Conservation (phyloP, 2,797 vertebrate species). For the Pampus argenteus region DNA sequence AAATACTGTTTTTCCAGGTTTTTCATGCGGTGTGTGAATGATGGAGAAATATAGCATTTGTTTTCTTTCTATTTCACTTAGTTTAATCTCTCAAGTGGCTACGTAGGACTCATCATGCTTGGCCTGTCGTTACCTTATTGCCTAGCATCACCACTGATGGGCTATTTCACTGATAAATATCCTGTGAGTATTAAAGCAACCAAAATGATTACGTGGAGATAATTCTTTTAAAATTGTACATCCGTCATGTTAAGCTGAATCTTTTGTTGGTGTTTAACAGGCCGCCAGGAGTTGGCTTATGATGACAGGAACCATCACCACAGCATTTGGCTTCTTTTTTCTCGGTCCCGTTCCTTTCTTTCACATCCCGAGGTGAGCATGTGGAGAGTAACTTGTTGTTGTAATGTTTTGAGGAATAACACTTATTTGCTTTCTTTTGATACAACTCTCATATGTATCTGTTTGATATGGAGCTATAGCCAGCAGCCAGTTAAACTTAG, state of each 20-base stretch:
- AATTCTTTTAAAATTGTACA: rapidly evolving
- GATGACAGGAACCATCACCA: conserved; percentile 85
- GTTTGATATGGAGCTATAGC: too few relatives aligned
- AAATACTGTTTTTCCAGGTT: rapidly evolving
- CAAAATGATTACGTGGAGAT: neutral
- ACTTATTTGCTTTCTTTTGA: rapidly evolving
- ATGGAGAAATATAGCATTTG: neutral
- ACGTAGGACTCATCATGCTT: conserved; percentile 93
- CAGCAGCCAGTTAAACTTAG: too few relatives aligned
- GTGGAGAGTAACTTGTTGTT: neutral
- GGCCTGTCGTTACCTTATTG: conserved; percentile 91
- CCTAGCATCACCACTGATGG: conserved; percentile 90
- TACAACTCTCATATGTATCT: too few relatives aligned
- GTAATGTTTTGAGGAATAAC: neutral
- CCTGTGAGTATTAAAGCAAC: conserved; percentile 85
- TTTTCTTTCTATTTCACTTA: conserved; percentile 5
- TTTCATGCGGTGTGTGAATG: rapidly evolving
- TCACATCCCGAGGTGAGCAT: conserved; percentile 86
- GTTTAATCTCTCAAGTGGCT: conserved; percentile 89
- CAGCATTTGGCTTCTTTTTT: conserved; percentile 87
- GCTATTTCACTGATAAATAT: conserved; percentile 90
- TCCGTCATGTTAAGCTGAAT: neutral
- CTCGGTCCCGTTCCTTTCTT: conserved; percentile 93
- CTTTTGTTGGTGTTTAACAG: conserved; percentile 75
- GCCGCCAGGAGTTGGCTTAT: conserved; percentile 87